A percentile compares a stretch with the other conserved stretches of the same genome.
These are phyloP conservation scores for Drosophila mimetica DNA, from an alignment of 2,888 invertebrate genomes.

Conservation along the genomic window DNA sequence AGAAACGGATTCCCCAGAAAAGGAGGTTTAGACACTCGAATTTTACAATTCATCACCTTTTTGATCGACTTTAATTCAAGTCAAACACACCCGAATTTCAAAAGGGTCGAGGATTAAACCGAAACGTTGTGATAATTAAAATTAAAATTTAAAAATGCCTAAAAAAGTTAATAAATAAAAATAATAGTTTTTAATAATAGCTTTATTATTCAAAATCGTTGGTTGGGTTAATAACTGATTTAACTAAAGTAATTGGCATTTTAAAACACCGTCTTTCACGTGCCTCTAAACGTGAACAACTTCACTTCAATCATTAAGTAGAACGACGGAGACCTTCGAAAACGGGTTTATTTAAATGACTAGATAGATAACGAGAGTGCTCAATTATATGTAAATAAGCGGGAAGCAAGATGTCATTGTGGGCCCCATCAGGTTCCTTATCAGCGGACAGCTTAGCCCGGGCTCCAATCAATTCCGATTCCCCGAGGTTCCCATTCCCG, in stretches of 20 bases:
- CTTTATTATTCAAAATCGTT: too few relatives aligned
- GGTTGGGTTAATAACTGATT: too few relatives aligned
- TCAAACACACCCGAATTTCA: not conserved
- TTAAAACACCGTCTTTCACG: constrained; percentile 2
- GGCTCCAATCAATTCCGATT: constrained; percentile 33
- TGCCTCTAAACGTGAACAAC: constrained; percentile 13
- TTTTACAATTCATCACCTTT: constrained; percentile 28
- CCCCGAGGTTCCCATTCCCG: constrained; percentile 3
- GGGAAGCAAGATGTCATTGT: constrained; percentile 28
- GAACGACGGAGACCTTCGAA: constrained; percentile 17
- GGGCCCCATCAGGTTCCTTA: constrained; percentile 30
- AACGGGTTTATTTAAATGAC: constrained; percentile 34
- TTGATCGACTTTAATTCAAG: constrained; percentile 17
- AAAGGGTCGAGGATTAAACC: not conserved
- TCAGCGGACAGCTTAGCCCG: constrained; percentile 17
- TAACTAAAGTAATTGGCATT: not conserved
- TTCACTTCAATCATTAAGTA: constrained; percentile 1
- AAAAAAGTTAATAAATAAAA: not conserved
- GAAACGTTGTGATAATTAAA: not conserved
- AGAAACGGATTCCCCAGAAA: constrained; percentile 58
- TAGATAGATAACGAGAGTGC: constrained; percentile 30
- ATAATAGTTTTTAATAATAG: too few relatives aligned
- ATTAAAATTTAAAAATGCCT: not conserved
- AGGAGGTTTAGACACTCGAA: not conserved
- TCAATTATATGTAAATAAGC: constrained; percentile 32